Conservation (phyloP, 2,113 vertebrate genomes). For the Phalacrocorax pelagicus region DNA sequence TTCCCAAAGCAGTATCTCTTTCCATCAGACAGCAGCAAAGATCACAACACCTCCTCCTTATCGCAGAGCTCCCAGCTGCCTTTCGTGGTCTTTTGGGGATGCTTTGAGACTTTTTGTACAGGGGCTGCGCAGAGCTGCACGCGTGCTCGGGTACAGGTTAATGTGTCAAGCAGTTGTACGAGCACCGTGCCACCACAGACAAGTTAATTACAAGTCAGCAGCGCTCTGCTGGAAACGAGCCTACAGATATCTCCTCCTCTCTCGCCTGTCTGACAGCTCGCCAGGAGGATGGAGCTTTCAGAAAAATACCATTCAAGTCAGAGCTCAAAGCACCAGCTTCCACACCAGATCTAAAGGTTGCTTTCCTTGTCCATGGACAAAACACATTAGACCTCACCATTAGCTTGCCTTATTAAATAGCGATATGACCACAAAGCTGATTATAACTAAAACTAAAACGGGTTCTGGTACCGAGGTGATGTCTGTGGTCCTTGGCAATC, state of each 20-base stretch:
- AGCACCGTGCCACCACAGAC: background rate
- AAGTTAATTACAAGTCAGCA: background rate
- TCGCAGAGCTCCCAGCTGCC: background rate
- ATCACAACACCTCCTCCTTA: background rate
- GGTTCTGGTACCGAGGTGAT: background rate
- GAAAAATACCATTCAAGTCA: background rate
- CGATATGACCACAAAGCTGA: background rate
- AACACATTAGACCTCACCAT: background rate
- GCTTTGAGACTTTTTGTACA: rapidly evolving
- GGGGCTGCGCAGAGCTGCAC: background rate
- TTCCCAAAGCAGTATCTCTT: background rate
- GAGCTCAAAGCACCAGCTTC: background rate
- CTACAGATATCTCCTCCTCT: background rate
- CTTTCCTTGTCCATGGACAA: background rate
- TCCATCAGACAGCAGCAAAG: background rate
- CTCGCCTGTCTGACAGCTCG: background rate
- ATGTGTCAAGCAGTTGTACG: background rate
- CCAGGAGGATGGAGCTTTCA: background rate
- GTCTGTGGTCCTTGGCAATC: background rate
- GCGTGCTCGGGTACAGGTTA: rapidly evolving
- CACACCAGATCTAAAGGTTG: background rate
- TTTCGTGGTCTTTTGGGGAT: background rate
- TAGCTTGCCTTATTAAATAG: background rate
- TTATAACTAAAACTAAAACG: background rate
- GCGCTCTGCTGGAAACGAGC: background rate